Evolutionary conservation across 2,888 invertebrate species (phyloP).

Genomic region (Polydrusus pterygomalis): DNA sequence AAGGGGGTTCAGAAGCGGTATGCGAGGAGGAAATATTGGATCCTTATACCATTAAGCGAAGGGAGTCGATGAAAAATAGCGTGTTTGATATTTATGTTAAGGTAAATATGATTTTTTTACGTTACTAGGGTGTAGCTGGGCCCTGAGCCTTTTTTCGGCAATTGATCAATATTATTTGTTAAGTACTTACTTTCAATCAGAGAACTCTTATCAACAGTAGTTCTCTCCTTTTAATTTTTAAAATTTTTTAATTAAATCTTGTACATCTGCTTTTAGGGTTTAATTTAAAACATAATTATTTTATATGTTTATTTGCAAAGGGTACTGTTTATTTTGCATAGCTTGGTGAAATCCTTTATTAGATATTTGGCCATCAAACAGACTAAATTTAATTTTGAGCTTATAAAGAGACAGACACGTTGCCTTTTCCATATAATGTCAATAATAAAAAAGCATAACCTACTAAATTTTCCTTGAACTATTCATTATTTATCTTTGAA

Average conservation of each 20-base stretch:
- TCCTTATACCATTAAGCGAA: slow-evolving; percentile 59
- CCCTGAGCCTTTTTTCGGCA: too few species aligned
- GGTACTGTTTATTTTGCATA: too few species aligned
- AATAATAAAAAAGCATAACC: background rate
- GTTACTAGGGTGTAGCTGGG: background rate
- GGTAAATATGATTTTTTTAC: slow-evolving; percentile 55
- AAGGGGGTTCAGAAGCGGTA: slow-evolving; percentile 36
- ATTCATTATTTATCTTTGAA: background rate
- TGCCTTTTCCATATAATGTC: background rate
- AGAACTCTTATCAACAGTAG: too few species aligned
- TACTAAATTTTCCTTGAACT: background rate
- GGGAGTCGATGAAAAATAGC: slow-evolving; percentile 61
- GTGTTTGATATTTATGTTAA: slow-evolving; percentile 62
- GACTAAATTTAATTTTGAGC: background rate
- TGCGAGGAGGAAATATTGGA: slow-evolving; percentile 59
- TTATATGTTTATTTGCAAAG: too few species aligned
- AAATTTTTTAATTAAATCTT: too few species aligned
- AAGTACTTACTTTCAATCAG: too few species aligned
- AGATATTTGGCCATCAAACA: background rate
- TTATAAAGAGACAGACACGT: background rate
- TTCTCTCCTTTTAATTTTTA: too few species aligned
- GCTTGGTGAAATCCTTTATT: background rate
- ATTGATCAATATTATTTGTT: too few species aligned
- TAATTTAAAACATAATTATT: too few species aligned
- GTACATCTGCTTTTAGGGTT: too few species aligned